These are phyloP conservation scores for Chaitophorus viminalis DNA, from an alignment of 2,888 invertebrate species.

Conservation along the genomic window DNA sequence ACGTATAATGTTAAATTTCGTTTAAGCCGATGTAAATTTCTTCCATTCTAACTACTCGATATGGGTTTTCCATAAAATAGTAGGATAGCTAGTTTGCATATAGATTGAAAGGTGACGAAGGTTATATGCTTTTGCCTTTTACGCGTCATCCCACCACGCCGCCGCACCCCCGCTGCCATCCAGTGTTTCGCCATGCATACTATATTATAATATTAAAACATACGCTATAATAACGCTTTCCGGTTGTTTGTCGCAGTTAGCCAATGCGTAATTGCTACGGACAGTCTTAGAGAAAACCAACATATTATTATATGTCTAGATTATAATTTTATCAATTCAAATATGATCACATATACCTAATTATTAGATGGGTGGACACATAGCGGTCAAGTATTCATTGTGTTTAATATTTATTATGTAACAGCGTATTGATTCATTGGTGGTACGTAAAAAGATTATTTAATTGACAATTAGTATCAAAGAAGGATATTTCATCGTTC, in stretches of 20 bases:
- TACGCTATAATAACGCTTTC: background rate
- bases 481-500: no score
- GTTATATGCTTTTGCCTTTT: constrained; percentile 27
- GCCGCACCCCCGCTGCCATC: background rate
- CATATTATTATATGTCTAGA: background rate
- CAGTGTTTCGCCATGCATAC: background rate
- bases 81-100: constrained; percentile 57
- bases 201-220: no score
- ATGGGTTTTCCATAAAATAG: constrained; percentile 53
- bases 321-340: background rate
- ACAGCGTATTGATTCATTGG: no score
- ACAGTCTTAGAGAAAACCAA: background rate
- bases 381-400: no score
- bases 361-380: no score
- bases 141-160: background rate
- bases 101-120: constrained; percentile 60
- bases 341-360: no score
- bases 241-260: background rate
- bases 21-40: constrained; percentile 45
- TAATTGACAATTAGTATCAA: no score
- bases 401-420: no score
- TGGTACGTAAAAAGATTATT: no score
- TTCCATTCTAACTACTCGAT: constrained; percentile 35
- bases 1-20: constrained; percentile 45
- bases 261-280: background rate